Percentiles rank a stretch among this genome's conserved stretches.
Conservation (phyloP, 2,113 vertebrate species). For the Ciconia maguari region DNA sequence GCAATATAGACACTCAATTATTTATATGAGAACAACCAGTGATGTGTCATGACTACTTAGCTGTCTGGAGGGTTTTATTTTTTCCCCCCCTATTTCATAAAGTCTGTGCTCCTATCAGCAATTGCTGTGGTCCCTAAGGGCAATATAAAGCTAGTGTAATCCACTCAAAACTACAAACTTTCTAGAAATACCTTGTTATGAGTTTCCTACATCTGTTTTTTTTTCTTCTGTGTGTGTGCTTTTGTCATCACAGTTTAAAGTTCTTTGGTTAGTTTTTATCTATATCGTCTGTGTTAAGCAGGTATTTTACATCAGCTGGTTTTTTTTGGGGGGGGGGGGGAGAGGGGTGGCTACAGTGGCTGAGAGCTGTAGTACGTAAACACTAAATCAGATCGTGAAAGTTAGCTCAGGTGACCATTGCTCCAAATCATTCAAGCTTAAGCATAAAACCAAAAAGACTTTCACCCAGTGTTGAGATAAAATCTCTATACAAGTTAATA, state of each 20-base stretch:
- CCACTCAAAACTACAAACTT: not conserved
- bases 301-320: not conserved
- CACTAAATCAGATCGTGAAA: not conserved
- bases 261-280: not conserved
- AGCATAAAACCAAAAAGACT: not conserved
- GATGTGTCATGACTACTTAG: not conserved
- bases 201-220: not conserved
- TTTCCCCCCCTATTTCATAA: not conserved
- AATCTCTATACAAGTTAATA: not conserved
- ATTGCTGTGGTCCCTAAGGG: not conserved
- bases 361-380: accelerated
- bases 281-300: not conserved
- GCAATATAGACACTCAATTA: not conserved
- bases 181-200: not conserved
- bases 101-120: not conserved
- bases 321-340: not conserved
- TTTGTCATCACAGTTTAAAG: not conserved
- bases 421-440: not conserved
- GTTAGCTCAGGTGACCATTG: not conserved
- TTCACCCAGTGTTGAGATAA: not conserved
- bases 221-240: accelerated
- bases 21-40: not conserved
- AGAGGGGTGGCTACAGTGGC: not conserved
- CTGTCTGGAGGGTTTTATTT: not conserved
- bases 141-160: not conserved